These are phyloP conservation scores for Barbus barbus DNA, from an alignment of 2,113 vertebrate species.

Conservation along the genomic window DNA sequence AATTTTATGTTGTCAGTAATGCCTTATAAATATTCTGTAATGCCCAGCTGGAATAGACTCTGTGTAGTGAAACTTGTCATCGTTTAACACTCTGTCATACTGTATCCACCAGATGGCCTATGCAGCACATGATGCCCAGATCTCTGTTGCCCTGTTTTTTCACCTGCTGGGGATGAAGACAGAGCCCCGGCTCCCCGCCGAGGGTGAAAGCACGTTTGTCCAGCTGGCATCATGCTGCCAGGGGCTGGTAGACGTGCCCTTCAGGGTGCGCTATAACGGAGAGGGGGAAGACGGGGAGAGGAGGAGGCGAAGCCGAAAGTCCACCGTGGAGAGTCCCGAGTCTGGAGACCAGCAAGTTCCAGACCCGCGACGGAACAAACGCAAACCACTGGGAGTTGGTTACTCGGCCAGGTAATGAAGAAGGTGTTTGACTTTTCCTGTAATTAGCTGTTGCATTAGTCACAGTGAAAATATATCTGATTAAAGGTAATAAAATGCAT, in stretches of 20 bases:
- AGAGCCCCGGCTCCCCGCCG: conserved; percentile 57
- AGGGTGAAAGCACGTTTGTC: conserved; percentile 65
- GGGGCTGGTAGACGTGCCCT: conserved; percentile 87
- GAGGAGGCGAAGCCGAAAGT: conserved; percentile 64
- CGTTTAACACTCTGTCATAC: background rate
- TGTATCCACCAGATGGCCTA: conserved; percentile 79
- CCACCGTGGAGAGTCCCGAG: conserved; percentile 63
- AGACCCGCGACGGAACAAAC: conserved; percentile 86
- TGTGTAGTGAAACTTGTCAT: background rate
- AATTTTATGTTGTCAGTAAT: background rate
- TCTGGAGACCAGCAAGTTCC: conserved; percentile 80
- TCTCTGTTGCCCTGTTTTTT: conserved; percentile 90
- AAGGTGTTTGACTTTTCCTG: no score
- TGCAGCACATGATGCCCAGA: conserved; percentile 91
- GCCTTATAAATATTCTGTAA: background rate
- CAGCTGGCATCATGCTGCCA: conserved; percentile 80
- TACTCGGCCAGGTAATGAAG: conserved; percentile 87
- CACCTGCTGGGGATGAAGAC: conserved; percentile 79
- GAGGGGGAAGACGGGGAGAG: conserved; percentile 60
- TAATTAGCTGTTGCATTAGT: no score
- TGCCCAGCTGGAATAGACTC: background rate
- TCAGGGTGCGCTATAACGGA: conserved; percentile 73
- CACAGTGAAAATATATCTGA: no score
- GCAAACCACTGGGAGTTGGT: conserved; percentile 89
- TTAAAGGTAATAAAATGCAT: background rate